phyloP scores from a whole-genome alignment of 2,888 invertebrate genomes.

The Plebejus argus region DNA sequence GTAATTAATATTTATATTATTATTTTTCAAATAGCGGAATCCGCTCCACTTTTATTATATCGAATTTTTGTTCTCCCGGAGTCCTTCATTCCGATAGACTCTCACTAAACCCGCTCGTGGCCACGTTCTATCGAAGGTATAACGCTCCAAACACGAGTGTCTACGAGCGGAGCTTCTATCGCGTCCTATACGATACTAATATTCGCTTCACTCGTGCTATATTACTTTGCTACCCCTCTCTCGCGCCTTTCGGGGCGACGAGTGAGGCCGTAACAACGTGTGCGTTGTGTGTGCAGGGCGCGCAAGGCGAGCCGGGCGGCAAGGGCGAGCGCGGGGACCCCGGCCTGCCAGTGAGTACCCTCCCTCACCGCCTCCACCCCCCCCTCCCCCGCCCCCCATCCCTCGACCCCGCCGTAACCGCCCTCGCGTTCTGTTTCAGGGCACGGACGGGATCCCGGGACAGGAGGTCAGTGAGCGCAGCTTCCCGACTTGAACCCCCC shows the following conservation, averaged over 20 bases:
- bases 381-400: too few species aligned
- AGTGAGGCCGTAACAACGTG: background rate
- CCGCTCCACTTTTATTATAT: too few species aligned
- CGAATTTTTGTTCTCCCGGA: too few species aligned
- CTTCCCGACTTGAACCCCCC: slow-evolving; percentile 36
- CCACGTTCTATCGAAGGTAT: too few species aligned
- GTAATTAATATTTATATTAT: background rate
- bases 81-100: too few species aligned
- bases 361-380: background rate
- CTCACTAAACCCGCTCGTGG: too few species aligned
- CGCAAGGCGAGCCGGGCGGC: slow-evolving; percentile 94
- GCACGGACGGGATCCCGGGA: slow-evolving; percentile 96
- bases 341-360: slow-evolving; percentile 91
- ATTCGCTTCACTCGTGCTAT: too few species aligned
- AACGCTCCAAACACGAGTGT: too few species aligned
- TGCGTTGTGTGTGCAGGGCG: slow-evolving; percentile 86
- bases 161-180: too few species aligned
- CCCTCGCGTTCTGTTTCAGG: slow-evolving; percentile 81
- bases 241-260: background rate
- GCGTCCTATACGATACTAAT: too few species aligned
- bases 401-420: background rate
- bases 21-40: background rate
- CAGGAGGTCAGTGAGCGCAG: slow-evolving; percentile 84
- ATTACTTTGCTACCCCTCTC: too few species aligned
- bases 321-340: slow-evolving; percentile 97